A percentile compares a stretch with the other conserved stretches of the same genome.
phyloP scores from a whole-genome alignment of 2,113 vertebrate genomes.

The Petromus typicus region DNA sequence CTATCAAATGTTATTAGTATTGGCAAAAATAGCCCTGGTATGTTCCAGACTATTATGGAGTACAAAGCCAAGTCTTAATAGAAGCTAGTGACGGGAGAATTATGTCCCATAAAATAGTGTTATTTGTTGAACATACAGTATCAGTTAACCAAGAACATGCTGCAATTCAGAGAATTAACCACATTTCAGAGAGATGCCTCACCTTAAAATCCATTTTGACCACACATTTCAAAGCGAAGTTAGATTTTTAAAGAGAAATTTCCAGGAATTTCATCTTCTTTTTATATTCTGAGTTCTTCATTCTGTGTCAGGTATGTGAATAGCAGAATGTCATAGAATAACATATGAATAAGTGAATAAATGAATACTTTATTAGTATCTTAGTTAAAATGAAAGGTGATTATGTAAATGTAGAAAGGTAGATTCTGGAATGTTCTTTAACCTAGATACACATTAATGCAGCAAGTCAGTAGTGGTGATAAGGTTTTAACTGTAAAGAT shows the following conservation, averaged over 20 bases:
- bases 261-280: neutral
- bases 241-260: conserved; percentile 58
- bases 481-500: neutral
- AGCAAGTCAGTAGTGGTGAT: neutral
- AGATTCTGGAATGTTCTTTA: neutral
- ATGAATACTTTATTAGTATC: neutral
- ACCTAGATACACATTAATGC: neutral
- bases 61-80: conserved; percentile 49
- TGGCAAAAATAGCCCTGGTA: conserved; percentile 55
- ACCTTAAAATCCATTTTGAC: conserved; percentile 63
- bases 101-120: conserved; percentile 6
- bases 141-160: conserved; percentile 49
- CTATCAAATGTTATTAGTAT: conserved; percentile 71
- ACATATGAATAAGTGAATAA: conserved; percentile 29
- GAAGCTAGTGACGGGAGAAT: conserved; percentile 14
- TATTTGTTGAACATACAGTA: conserved; percentile 69
- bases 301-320: neutral
- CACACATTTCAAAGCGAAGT: conserved; percentile 52
- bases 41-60: conserved; percentile 2
- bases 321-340: neutral
- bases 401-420: neutral
- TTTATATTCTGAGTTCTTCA: neutral
- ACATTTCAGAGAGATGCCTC: conserved; percentile 59
- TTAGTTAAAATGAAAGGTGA: conserved; percentile 15
- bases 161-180: conserved; percentile 59